These are phyloP conservation scores for Triplophysa rosa DNA, from an alignment of 2,113 vertebrate species.

Conservation along the genomic window DNA sequence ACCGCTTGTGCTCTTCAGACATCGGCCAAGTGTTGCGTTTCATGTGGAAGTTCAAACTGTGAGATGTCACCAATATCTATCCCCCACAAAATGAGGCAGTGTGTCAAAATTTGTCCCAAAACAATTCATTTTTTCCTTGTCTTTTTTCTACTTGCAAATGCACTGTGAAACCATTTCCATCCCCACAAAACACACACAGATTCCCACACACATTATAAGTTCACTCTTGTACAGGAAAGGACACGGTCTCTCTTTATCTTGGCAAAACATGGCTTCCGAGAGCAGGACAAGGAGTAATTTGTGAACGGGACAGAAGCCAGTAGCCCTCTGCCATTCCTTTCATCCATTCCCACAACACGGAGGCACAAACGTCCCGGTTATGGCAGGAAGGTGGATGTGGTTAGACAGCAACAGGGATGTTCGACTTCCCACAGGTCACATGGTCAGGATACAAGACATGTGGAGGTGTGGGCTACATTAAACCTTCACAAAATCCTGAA, in stretches of 20 bases:
- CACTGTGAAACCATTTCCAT: slow-evolving; percentile 37
- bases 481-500: not conserved
- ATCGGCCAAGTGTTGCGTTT: not conserved
- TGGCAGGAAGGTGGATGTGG: slow-evolving; percentile 63
- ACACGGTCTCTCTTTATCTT: slow-evolving; percentile 63
- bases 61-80: slow-evolving; percentile 34
- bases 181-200: slow-evolving; percentile 10
- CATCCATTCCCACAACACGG: slow-evolving; percentile 66
- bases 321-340: slow-evolving; percentile 61
- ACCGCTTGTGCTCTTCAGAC: not conserved
- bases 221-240: slow-evolving; percentile 54
- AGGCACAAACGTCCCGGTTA: slow-evolving; percentile 38
- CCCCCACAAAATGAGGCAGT: slow-evolving; percentile 6
- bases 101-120: slow-evolving; percentile 36
- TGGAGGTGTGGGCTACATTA: slow-evolving; percentile 54
- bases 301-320: slow-evolving; percentile 63
- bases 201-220: slow-evolving; percentile 26
- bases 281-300: slow-evolving; percentile 71
- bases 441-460: slow-evolving; percentile 53
- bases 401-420: slow-evolving; percentile 58
- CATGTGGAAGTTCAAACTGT: slow-evolving; percentile 32
- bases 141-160: slow-evolving; percentile 16
- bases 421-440: slow-evolving; percentile 65
- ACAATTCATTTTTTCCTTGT: slow-evolving; percentile 28
- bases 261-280: slow-evolving; percentile 63